Evolutionary conservation across 2,888 invertebrate genomes (phyloP), one percentile per base, ranked within the genome.

Genomic region (Monochamus alternatus): DNA sequence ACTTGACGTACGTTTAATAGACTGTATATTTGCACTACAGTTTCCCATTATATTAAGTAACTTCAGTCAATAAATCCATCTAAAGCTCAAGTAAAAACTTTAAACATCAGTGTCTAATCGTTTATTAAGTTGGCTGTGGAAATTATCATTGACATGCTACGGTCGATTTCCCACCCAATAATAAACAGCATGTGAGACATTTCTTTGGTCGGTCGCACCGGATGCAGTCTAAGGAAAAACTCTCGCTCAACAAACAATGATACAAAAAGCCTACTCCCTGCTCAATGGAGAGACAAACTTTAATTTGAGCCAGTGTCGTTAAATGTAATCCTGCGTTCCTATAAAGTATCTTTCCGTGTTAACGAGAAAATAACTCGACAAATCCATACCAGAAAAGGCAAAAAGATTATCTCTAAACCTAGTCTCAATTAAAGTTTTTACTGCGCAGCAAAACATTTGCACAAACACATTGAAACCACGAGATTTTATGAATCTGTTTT

Each of bases 281-380:
- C 7, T 55, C 55, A 55, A 55, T 55, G 55, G 55, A 55, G 55
- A 55, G 55, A 55, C 55, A 55, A 55, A 55, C 55, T 55, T 55
- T 55, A 55, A 55, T 55, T 55, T 55, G 55, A 55, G 22, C 55
- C 55, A 55, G 14, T 55, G 55, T 55, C 55, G 55, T 55, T 55
- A 55, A 55, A 55, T 55, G 55, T 55, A 55, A 55, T 55, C 55
- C 55, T 55, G 5, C 55, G 55, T 55, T 55, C 55, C 55, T 55
- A 47, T 47, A 55, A 55, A 55, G 55, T 55, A 55, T 55, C 55
- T 55, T 55, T 55, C n/a, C 55, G 55, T 55, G 55, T 55, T 55
- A 55, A 55, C 55, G 55, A 55, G 55, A 22, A 55, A 55, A 55
- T 55, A 55, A 55, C 55, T 55, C n/a, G 55, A 55, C n/a, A 55